Base-by-base conservation (phyloP, 2,888 invertebrate genomes). In the Germaria angustata region DNA sequence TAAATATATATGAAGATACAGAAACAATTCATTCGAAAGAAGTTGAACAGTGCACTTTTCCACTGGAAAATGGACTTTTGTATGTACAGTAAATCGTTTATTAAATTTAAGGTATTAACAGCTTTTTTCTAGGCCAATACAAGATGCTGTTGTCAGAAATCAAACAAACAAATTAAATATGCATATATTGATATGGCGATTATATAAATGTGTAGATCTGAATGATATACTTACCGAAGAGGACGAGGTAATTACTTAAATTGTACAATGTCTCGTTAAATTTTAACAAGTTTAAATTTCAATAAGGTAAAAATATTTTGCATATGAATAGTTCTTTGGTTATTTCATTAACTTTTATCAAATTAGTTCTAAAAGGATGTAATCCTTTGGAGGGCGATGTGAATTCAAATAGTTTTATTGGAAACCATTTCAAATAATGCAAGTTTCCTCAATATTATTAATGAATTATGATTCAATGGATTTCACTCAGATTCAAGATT, bases 51-150 rank as follows among this genome's bases (percentile, higher is more conserved):
- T 32, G 6, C 2, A 3, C 5, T 34, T 13, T 11, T 41, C 41
- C 15, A 7, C 20, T 77, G 13, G 81, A 55, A 24, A 77, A 83
- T 59, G 81, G 81, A 17, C 51, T 83, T 32, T 32, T 84, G 81
- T 83, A 72, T 32, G 78, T 81, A 41, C 8, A 53, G 28, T 24
- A n/a, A 15, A 53, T 15, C 6, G 17, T n/a, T 8, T 22, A 8
- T 1, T 17, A 2, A 7, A 44, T 41, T 44, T 24, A n/a, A n/a
- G n/a, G n/a, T n/a, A n/a, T n/a, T n/a, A n/a, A n/a, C n/a, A n/a
- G n/a, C n/a, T n/a, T 41, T n/a, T 41, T 68, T 81, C 9, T 51
- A 89, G 89, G 1, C 88, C 89, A 6, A 88, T 89, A 13, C 90
- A 89, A 24, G 84, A 87, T 73, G 85, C 87, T 3, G 86, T 89